phyloP scores from a whole-genome alignment of 2,888 invertebrate genomes.

The Cryptus armator region DNA sequence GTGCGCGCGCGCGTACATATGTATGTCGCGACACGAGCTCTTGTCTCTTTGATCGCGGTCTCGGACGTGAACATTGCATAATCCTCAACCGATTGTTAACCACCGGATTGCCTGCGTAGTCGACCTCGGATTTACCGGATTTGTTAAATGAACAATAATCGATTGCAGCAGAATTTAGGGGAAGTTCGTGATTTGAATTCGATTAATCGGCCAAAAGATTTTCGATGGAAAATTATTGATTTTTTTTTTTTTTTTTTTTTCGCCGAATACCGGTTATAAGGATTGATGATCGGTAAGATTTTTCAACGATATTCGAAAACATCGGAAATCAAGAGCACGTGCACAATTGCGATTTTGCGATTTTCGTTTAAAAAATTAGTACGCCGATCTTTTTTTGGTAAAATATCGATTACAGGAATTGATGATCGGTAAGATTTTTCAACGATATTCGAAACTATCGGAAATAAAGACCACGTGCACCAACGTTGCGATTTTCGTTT shows the following conservation, averaged over 20 bases:
- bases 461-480: too few relatives aligned
- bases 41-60: slow-evolving; percentile 43
- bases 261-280: too few relatives aligned
- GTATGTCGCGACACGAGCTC: slow-evolving; percentile 21
- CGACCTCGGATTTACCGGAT: slow-evolving; percentile 55
- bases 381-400: too few relatives aligned
- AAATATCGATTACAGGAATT: too few relatives aligned
- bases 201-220: not conserved
- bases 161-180: slow-evolving; percentile 9
- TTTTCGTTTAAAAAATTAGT: too few relatives aligned
- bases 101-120: slow-evolving; percentile 37
- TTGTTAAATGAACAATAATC: slow-evolving; percentile 43
- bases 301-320: not conserved
- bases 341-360: too few relatives aligned
- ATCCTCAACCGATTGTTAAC: slow-evolving; percentile 55
- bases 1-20: slow-evolving; percentile 16
- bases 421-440: too few relatives aligned
- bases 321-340: not conserved
- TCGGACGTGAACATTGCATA: slow-evolving; percentile 59
- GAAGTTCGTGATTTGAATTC: slow-evolving; percentile 6
- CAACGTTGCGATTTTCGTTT: too few relatives aligned
- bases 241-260: too few relatives aligned
- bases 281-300: not conserved
- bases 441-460: too few relatives aligned
- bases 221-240: too few relatives aligned